These are phyloP conservation scores for Drosophila emarginata DNA, from an alignment of 2,888 invertebrate species.

Conservation along the genomic window DNA sequence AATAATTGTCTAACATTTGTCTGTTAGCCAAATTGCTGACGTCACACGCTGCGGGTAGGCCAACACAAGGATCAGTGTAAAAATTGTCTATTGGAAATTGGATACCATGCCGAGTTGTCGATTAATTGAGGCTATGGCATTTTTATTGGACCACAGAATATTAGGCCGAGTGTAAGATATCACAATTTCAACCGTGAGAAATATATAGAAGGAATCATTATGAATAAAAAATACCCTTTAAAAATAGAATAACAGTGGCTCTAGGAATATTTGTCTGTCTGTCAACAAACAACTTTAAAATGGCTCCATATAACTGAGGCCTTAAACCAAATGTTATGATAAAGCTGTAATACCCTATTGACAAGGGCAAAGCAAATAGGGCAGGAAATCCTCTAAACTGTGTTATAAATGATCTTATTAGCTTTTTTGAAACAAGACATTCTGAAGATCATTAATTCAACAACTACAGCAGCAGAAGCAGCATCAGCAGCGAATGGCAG, in stretches of 20 bases:
- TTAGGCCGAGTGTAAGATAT: slow-evolving; percentile 11
- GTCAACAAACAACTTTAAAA: too few relatives aligned
- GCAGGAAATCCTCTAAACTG: slow-evolving; percentile 56
- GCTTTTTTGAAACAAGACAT: slow-evolving; percentile 77
- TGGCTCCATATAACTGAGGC: background rate
- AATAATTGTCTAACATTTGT: slow-evolving; percentile 26
- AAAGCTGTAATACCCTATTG: slow-evolving; percentile 19
- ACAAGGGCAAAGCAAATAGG: slow-evolving; percentile 35
- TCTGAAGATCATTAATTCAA: slow-evolving; percentile 75
- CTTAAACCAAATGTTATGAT: background rate
- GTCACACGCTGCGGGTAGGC: slow-evolving; percentile 47
- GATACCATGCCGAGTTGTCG: slow-evolving; percentile 57
- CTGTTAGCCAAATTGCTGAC: slow-evolving; percentile 42
- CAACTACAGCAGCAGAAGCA: slow-evolving; percentile 25
- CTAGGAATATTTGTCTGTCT: too few relatives aligned
- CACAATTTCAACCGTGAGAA: background rate
- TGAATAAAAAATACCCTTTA: background rate
- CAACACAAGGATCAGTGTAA: slow-evolving; percentile 13
- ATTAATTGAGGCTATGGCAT: slow-evolving; percentile 72
- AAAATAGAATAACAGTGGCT: background rate
- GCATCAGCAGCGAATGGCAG: slow-evolving; percentile 22
- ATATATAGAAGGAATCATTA: background rate
- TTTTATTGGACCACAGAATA: slow-evolving; percentile 68
- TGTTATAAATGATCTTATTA: slow-evolving; percentile 80
- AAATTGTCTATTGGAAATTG: slow-evolving; percentile 21